phyloP scores from a whole-genome alignment of 2,113 vertebrate species.

The Epinephelus lanceolatus region DNA sequence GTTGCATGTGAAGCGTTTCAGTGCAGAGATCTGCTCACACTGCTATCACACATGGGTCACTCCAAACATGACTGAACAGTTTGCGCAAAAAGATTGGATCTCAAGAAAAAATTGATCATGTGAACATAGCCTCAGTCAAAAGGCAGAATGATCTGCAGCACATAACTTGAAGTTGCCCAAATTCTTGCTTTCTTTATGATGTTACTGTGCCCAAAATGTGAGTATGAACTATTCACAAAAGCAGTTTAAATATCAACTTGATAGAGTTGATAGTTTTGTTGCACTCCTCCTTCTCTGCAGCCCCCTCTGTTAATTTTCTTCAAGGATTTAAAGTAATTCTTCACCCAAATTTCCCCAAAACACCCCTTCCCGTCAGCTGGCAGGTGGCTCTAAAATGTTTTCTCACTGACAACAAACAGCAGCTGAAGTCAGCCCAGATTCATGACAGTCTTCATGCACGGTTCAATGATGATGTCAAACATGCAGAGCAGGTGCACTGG shows the following conservation, averaged over 20 bases:
- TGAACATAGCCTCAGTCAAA: no score
- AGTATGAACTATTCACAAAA: background rate
- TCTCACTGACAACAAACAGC: background rate
- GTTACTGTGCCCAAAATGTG: background rate
- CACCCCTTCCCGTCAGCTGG: background rate
- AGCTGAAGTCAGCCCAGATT: background rate
- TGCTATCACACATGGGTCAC: no score
- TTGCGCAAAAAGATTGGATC: no score
- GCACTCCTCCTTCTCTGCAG: background rate
- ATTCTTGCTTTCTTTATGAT: background rate
- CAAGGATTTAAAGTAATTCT: background rate
- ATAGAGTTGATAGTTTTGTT: background rate
- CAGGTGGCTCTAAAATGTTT: background rate
- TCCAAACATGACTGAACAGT: no score
- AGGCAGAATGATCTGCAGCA: no score
- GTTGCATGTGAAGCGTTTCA: no score
- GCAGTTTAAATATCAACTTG: background rate
- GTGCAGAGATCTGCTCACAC: no score
- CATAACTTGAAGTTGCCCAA: background rate
- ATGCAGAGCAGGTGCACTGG: constrained; percentile 7
- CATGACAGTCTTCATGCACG: background rate
- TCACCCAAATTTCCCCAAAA: background rate
- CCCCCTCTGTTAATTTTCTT: background rate
- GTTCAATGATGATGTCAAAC: background rate
- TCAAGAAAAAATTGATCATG: no score